Conservation (phyloP, 2,888 invertebrate genomes). For the Limnephilus lunatus region DNA sequence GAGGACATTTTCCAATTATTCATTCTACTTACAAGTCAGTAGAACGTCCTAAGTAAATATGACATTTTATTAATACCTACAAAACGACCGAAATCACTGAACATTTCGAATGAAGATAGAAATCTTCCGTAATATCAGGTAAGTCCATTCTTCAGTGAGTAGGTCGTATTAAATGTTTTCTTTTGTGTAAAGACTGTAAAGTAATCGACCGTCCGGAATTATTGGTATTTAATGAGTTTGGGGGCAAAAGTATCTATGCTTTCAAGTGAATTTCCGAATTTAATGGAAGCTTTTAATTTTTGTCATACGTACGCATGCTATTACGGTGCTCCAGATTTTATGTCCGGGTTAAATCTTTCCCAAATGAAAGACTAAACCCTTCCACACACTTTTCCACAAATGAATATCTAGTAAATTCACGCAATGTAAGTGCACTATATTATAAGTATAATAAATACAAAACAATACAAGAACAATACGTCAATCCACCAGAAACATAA, state of each 20-base stretch:
- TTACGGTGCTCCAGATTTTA: too few relatives aligned
- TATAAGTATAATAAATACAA: too few relatives aligned
- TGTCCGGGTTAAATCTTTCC: too few relatives aligned
- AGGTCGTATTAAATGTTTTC: not conserved
- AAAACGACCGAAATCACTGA: not conserved
- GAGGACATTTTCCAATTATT: not conserved
- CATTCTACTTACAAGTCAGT: conserved; percentile 2
- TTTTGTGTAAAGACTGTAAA: not conserved
- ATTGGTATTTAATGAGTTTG: not conserved
- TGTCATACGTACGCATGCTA: too few relatives aligned
- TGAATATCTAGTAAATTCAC: too few relatives aligned
- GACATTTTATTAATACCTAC: not conserved
- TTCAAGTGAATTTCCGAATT: not conserved
- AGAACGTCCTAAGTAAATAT: not conserved
- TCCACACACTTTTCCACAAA: too few relatives aligned
- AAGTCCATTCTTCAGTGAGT: not conserved
- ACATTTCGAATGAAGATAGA: not conserved
- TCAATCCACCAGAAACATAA: too few relatives aligned
- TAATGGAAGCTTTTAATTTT: not conserved
- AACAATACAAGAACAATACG: too few relatives aligned
- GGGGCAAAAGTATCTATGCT: not conserved
- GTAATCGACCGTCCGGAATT: not conserved
- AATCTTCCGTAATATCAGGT: not conserved
- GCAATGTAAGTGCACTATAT: too few relatives aligned
- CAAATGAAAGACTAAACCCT: too few relatives aligned